A percentile compares a stretch with the other conserved stretches of the same genome.
Evolutionary conservation across 2,113 vertebrate species (phyloP).

Genomic region (Poicephalus gulielmi): DNA sequence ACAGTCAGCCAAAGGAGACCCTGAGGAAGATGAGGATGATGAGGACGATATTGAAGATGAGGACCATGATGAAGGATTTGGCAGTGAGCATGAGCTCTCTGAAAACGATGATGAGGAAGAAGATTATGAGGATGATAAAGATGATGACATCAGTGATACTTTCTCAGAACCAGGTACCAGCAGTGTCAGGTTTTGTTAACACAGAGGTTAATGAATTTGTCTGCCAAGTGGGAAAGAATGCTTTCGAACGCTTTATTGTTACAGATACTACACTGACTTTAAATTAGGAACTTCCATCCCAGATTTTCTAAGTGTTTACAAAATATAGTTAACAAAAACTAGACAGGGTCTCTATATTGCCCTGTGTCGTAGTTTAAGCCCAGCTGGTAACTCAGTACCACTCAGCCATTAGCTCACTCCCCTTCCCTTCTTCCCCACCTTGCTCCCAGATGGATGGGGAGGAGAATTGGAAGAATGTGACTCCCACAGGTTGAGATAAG

Average conservation of each 20-base stretch:
- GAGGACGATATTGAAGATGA: conserved; percentile 91
- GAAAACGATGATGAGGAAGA: conserved; percentile 93
- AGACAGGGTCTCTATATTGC: not conserved
- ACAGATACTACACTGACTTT: not conserved
- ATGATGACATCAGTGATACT: conserved; percentile 96
- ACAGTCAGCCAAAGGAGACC: conserved; percentile 78
- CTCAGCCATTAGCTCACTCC: too few relatives aligned
- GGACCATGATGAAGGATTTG: conserved; percentile 97
- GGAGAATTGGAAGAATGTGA: too few relatives aligned
- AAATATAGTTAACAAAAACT: not conserved
- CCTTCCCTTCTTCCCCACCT: too few relatives aligned
- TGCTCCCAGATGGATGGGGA: too few relatives aligned
- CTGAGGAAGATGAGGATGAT: conserved; percentile 83
- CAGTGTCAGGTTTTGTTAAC: not conserved
- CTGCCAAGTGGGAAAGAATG: not conserved
- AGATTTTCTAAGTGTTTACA: not conserved
- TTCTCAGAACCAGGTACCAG: conserved; percentile 95
- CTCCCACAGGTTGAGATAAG: too few relatives aligned
- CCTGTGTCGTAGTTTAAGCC: too few relatives aligned
- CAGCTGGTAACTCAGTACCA: too few relatives aligned
- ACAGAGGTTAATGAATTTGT: not conserved
- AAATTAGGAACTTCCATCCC: not conserved
- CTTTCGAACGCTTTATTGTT: not conserved
- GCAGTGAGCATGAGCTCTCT: conserved; percentile 95
- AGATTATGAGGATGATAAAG: conserved; percentile 92